These are phyloP conservation scores for Alentia gelatinosa DNA, from an alignment of 2,888 invertebrate genomes.

Conservation along the genomic window DNA sequence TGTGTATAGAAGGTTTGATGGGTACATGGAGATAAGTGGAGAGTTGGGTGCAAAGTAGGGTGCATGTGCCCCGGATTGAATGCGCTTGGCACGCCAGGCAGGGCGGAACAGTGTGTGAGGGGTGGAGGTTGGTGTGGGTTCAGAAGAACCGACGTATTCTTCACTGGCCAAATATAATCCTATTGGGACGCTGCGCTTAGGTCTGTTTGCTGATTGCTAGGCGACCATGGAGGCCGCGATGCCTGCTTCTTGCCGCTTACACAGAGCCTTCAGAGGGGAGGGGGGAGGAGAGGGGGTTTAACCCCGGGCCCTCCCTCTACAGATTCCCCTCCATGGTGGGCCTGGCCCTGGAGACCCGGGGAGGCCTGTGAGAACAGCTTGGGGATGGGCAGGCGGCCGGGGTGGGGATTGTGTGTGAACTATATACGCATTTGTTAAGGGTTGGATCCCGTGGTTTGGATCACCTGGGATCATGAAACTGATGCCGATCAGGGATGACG, in stretches of 20 bases:
- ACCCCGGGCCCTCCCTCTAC: not conserved
- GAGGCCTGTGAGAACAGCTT: not conserved
- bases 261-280: not conserved
- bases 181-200: not conserved
- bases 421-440: not conserved
- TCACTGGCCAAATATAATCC: slow-evolving; percentile 36
- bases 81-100: too few species aligned
- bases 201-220: slow-evolving; percentile 41
- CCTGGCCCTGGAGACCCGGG: not conserved
- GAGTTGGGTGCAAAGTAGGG: too few species aligned
- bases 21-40: too few species aligned
- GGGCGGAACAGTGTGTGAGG: too few species aligned
- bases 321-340: too few species aligned
- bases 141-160: not conserved
- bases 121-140: too few species aligned
- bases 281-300: not conserved
- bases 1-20: too few species aligned
- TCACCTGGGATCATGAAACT: not conserved
- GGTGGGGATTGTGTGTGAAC: not conserved
- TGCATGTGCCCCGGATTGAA: too few species aligned
- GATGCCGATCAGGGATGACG: too few species aligned
- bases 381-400: not conserved
- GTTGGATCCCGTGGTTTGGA: not conserved
- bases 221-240: not conserved
- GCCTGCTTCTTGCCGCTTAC: not conserved